Percentiles rank a stretch among this genome's conserved stretches.
These are phyloP conservation scores for Uropetala carovei DNA, from an alignment of 2,888 invertebrate genomes.

Conservation along the genomic window DNA sequence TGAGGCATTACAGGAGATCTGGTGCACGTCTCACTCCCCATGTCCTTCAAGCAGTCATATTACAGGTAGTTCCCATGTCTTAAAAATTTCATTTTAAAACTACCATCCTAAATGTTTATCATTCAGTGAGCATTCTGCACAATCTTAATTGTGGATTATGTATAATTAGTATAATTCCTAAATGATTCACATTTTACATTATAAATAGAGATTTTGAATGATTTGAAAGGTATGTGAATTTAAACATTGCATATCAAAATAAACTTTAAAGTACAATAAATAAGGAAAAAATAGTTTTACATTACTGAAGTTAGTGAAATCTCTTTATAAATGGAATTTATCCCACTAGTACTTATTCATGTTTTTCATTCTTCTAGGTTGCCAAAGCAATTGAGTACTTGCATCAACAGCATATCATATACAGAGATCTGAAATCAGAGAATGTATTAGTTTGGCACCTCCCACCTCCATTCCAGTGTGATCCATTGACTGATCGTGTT, in stretches of 20 bases:
- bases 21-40: conserved; percentile 89
- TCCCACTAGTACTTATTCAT: not conserved
- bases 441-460: conserved; percentile 99
- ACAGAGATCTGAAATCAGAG: conserved; percentile 95
- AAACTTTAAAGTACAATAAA: too few relatives aligned
- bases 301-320: too few relatives aligned
- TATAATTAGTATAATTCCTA: too few relatives aligned
- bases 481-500: conserved; percentile 80
- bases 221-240: too few relatives aligned
- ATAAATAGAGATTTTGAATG: too few relatives aligned
- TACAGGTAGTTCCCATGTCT: conserved; percentile 80
- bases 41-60: conserved; percentile 88
- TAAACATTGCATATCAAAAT: too few relatives aligned
- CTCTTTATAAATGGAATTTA: too few relatives aligned
- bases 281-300: too few relatives aligned
- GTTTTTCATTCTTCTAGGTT: conserved; percentile 76
- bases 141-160: too few relatives aligned
- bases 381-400: conserved; percentile 97
- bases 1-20: conserved; percentile 90
- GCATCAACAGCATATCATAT: conserved; percentile 94
- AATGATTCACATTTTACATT: too few relatives aligned
- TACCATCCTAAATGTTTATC: too few relatives aligned
- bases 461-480: conserved; percentile 85
- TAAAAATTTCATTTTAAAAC: not conserved
- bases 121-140: too few relatives aligned